Evolutionary conservation across 2,888 invertebrate species (phyloP).

Genomic region (Acrocyrtus sp.): DNA sequence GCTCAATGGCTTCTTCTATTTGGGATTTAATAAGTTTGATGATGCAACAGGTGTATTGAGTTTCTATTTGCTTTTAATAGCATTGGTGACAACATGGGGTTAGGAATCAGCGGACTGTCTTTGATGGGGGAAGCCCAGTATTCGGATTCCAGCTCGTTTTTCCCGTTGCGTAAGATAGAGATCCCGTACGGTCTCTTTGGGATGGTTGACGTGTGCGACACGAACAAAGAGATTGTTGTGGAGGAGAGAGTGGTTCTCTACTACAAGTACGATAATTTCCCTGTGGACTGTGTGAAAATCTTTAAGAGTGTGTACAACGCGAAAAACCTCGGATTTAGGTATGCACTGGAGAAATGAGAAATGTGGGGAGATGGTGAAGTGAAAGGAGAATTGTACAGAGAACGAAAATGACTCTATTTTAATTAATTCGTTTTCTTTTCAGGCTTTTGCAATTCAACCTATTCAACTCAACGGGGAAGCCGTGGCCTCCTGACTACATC

Average conservation of each 20-base stretch:
- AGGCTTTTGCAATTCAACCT: slow-evolving; percentile 89
- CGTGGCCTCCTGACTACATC: slow-evolving; percentile 85
- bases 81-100: slow-evolving; percentile 84
- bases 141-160: slow-evolving; percentile 87
- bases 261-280: slow-evolving; percentile 96
- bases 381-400: too few relatives aligned
- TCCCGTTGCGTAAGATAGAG: slow-evolving; percentile 81
- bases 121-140: slow-evolving; percentile 93
- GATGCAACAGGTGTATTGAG: neutral
- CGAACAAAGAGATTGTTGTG: slow-evolving; percentile 88
- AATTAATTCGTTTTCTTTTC: slow-evolving; percentile 38
- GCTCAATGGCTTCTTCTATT: neutral
- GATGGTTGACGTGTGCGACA: slow-evolving; percentile 95
- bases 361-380: too few relatives aligned
- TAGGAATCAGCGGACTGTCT: slow-evolving; percentile 89
- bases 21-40: neutral
- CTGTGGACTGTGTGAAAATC: slow-evolving; percentile 97
- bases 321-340: slow-evolving; percentile 87
- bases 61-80: slow-evolving; percentile 64
- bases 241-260: slow-evolving; percentile 92
- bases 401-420: neutral
- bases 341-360: too few relatives aligned
- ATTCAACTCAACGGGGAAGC: slow-evolving; percentile 85
- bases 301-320: slow-evolving; percentile 86
- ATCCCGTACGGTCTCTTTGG: slow-evolving; percentile 91